These are phyloP conservation scores for Batillaria attramentaria DNA, from an alignment of 1,140 invertebrate species.

Conservation along the genomic window DNA sequence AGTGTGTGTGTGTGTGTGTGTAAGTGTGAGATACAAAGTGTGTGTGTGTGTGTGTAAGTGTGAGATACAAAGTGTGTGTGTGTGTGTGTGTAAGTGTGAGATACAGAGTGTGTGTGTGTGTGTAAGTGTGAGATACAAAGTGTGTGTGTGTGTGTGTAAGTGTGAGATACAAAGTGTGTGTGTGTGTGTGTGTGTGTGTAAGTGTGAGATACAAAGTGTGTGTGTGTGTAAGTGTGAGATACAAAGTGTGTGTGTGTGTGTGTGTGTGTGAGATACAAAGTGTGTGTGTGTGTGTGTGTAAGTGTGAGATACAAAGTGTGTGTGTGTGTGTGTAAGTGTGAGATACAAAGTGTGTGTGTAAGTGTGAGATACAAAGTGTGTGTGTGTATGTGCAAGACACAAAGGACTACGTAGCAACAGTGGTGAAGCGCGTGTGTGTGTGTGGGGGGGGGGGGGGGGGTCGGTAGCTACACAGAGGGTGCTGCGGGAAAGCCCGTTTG, in stretches of 20 bases:
- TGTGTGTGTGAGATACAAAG: not conserved
- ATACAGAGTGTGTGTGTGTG: not conserved
- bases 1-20: not conserved
- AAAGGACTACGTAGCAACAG: not conserved
- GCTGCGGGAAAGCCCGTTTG: too few species aligned
- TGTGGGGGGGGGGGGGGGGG: not conserved
- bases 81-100: not conserved
- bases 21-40: not conserved
- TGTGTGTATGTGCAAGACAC: not conserved
- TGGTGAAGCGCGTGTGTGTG: not conserved
- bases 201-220: not conserved
- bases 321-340: too few species aligned
- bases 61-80: not conserved
- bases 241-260: not conserved
- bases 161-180: not conserved
- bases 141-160: not conserved
- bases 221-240: not conserved
- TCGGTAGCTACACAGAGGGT: too few species aligned
- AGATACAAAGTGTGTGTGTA: too few species aligned
- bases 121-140: not conserved
- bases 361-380: too few species aligned
- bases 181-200: not conserved
- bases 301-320: too few species aligned
- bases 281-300: too few species aligned
- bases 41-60: not conserved